Evolutionary conservation across 1,140 invertebrate species (phyloP), one percentile per base, ranked within the genome.

Genomic region (Drosophila repletoides): DNA sequence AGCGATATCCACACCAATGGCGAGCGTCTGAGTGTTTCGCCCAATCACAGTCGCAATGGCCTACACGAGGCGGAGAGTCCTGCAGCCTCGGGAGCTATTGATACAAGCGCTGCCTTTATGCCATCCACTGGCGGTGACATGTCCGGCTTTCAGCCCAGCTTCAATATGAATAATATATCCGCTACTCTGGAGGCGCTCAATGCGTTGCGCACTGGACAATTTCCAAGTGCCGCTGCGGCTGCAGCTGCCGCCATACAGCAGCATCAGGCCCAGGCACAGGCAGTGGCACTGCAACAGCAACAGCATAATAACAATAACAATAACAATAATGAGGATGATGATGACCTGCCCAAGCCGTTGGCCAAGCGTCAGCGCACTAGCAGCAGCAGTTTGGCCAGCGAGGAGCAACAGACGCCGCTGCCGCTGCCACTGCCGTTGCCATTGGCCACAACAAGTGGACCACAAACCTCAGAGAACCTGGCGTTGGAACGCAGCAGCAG

Each of bases 111-210:
- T 34, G 81, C 52, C 40, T 86, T 76, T 9, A 22, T 86, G 69
- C 33, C 69, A 10, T 43, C 52, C 34, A 76, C 36, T 15, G 75
- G 68, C 10, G 40, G 60, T 15, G 83, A 88, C 22, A 76, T 88
- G 75, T 72, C 69, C 40, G 70, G 73, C 15, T 89, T 88, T 26
- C 80, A 81, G 58, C 72, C 80, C 14, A 72, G 77, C 56, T 90
- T 90, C 43, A 89, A 76, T 28, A 88, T 89, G 73, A 90, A 87
- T 49, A 90, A 90, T 65, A 89, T 90, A 68, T 89, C 89, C 51
- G 87, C 89, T 38, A 90, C 89, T 0, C 38, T 90, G 64, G 89
- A 90, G 69, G 86, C 89, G 0, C 55, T 90, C 15, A 90, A 90
- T 68, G 87, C 89, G 3, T 49, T 90, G 17, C 76, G 88, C 60